Conservation (phyloP, 2,797 vertebrate species). For the Urophycis tenuis region DNA sequence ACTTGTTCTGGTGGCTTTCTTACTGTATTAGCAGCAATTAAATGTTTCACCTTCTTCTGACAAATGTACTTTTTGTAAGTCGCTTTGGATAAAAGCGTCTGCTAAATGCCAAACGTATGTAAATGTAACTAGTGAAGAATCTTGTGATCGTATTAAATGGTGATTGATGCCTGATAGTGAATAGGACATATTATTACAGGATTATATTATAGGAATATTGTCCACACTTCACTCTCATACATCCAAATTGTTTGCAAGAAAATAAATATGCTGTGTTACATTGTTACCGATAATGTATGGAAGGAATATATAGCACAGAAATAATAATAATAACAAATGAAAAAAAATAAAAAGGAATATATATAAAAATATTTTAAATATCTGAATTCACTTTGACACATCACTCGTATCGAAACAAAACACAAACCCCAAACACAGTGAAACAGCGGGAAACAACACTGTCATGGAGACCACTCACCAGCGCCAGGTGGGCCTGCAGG, state of each 20-base stretch:
- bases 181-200: not conserved
- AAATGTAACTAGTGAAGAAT: not conserved
- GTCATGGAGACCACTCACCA: conserved; percentile 56
- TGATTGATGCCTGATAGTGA: not conserved
- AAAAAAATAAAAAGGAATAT: not conserved
- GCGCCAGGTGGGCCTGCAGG: conserved; percentile 74
- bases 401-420: too few relatives aligned
- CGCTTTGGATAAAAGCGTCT: too few relatives aligned
- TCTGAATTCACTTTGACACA: not conserved
- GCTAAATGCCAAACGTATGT: too few relatives aligned
- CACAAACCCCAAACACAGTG: not conserved
- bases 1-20: too few relatives aligned
- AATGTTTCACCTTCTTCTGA: too few relatives aligned
- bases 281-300: not conserved
- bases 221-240: not conserved
- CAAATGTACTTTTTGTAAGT: too few relatives aligned
- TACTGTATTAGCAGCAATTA: too few relatives aligned
- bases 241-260: not conserved
- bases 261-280: not conserved
- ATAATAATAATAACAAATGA: conserved; percentile 3
- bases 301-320: not conserved
- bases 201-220: not conserved
- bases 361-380: too few relatives aligned
- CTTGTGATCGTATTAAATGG: not conserved
- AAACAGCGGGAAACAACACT: too few relatives aligned